Percentiles rank a stretch among this genome's conserved stretches.
Evolutionary conservation across 37 sponge, comb jelly and placozoan genomes (phyloP).

Genomic region (Dysidea cf. avara): DNA sequence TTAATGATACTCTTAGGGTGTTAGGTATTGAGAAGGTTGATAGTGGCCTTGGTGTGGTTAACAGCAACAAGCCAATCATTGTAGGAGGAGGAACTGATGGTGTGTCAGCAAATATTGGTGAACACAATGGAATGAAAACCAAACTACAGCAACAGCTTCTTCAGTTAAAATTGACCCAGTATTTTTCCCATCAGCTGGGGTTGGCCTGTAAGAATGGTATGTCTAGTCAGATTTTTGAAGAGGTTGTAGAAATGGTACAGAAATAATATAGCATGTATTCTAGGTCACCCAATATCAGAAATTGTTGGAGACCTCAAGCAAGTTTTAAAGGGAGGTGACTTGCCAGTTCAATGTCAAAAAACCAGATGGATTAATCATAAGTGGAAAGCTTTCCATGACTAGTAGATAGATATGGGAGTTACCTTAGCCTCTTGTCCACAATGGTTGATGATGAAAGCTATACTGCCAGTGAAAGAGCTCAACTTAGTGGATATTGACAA

Average conservation of each 20-base stretch:
- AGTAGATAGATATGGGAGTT: conserved; percentile 57
- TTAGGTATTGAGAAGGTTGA: conserved; percentile 40
- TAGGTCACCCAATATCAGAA: conserved; percentile 47
- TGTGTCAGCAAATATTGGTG: conserved; percentile 49
- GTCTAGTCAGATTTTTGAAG: conserved; percentile 11
- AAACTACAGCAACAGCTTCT: conserved; percentile 30
- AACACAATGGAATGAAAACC: conserved; percentile 47
- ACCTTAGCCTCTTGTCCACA: conserved; percentile 24
- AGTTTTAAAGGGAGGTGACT: conserved; percentile 48
- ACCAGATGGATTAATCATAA: conserved; percentile 55
- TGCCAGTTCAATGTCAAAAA: conserved; percentile 37
- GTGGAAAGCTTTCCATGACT: conserved; percentile 44
- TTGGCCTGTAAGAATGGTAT: conserved; percentile 53
- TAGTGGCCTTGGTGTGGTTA: conserved; percentile 11
- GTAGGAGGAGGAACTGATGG: conserved; percentile 71
- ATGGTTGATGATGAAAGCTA: conserved; percentile 25
- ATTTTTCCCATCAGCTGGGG: conserved; percentile 54
- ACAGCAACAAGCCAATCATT: conserved; percentile 17
- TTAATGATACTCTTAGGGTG: conserved; percentile 15
- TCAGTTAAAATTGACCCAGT: conserved; percentile 55
- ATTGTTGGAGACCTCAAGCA: conserved; percentile 45
- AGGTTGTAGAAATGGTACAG: conserved; percentile 58
- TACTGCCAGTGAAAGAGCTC: conserved; percentile 26
- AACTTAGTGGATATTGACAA: no score
- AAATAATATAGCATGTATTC: conserved; percentile 34